A percentile compares a stretch with the other conserved stretches of the same genome.
These are phyloP conservation scores for Hydriomena furcata DNA, from an alignment of 2,888 invertebrate genomes.

Conservation along the genomic window DNA sequence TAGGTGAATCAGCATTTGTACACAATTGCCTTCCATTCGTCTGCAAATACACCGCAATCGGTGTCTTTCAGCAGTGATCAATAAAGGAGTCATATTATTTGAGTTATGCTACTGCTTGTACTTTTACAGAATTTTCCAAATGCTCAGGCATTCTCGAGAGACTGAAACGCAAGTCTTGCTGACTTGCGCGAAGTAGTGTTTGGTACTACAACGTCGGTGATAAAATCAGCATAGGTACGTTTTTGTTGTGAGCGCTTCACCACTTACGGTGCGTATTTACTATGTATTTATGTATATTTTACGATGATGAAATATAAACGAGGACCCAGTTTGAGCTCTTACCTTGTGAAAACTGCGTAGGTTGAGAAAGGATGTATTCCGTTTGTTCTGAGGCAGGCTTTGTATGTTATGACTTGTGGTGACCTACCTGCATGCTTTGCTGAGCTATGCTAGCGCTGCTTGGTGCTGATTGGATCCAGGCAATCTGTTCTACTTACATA, in stretches of 20 bases:
- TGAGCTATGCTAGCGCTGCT: too few relatives aligned
- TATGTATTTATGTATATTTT: conserved; percentile 15
- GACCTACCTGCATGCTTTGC: too few relatives aligned
- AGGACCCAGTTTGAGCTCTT: background rate
- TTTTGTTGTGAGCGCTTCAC: conserved; percentile 43
- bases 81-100: too few relatives aligned
- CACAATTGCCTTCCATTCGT: too few relatives aligned
- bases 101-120: background rate
- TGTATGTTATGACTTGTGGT: too few relatives aligned
- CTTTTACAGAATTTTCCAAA: conserved; percentile 14
- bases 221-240: conserved; percentile 69
- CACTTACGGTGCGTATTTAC: conserved; percentile 25
- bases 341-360: background rate
- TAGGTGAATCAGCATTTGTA: too few relatives aligned
- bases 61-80: too few relatives aligned
- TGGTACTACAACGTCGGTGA: conserved; percentile 40
- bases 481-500: too few relatives aligned
- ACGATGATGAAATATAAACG: conserved; percentile 13
- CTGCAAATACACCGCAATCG: too few relatives aligned
- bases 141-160: conserved; percentile 47
- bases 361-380: too few relatives aligned
- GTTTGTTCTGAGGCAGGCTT: too few relatives aligned
- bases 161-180: conserved; percentile 48
- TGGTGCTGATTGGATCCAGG: too few relatives aligned
- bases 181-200: conserved; percentile 1